These are phyloP conservation scores for Callyntrura guangdongensis DNA, from an alignment of 2,888 invertebrate genomes.

Conservation along the genomic window DNA sequence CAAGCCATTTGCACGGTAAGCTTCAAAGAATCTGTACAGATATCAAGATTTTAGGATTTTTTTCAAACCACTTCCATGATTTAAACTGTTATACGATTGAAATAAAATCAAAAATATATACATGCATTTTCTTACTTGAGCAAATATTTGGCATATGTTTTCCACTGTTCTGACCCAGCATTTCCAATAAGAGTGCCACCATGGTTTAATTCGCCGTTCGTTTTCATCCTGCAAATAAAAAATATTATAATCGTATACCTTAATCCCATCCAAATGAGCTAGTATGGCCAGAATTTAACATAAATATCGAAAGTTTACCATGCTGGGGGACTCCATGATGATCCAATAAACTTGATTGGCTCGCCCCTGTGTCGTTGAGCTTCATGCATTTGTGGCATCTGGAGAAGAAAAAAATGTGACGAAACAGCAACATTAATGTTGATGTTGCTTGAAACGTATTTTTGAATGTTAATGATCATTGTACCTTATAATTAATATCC, in stretches of 20 bases:
- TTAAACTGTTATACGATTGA: too few relatives aligned
- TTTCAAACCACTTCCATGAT: too few relatives aligned
- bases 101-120: too few relatives aligned
- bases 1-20: conserved; percentile 87
- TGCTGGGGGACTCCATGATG: conserved; percentile 87
- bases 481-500: conserved; percentile 90
- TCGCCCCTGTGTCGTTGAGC: conserved; percentile 60
- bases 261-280: too few relatives aligned
- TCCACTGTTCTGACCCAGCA: conserved; percentile 77
- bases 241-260: too few relatives aligned
- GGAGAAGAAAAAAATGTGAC: too few relatives aligned
- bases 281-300: too few relatives aligned
- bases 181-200: conserved; percentile 79
- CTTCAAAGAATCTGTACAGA: conserved; percentile 85
- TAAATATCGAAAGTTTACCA: background rate
- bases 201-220: conserved; percentile 85
- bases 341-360: conserved; percentile 86
- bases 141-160: conserved; percentile 80
- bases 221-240: conserved; percentile 87
- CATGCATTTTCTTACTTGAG: conserved; percentile 78
- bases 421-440: too few relatives aligned
- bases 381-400: conserved; percentile 82
- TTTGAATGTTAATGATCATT: too few relatives aligned
- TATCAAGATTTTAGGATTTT: too few relatives aligned
- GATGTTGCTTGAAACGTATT: too few relatives aligned